phyloP scores from a whole-genome alignment of 2,797 vertebrate species.

The Rhinoraja longicauda region DNA sequence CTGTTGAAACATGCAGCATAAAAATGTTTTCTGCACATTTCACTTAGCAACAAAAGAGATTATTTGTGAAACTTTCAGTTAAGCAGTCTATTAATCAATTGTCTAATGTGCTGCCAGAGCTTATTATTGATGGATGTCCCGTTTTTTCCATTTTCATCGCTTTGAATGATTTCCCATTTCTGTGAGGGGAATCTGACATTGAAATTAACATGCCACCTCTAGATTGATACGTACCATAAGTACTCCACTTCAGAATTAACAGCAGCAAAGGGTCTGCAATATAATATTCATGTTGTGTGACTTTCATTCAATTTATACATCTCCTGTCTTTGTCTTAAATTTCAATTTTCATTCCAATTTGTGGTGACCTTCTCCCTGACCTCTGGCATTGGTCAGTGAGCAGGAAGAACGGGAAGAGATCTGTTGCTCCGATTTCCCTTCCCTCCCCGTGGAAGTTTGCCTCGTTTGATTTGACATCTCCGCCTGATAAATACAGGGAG shows the following conservation, averaged over 20 bases:
- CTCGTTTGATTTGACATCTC: not conserved
- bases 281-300: conserved; percentile 20
- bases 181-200: conserved; percentile 9
- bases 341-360: not conserved
- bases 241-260: conserved; percentile 30
- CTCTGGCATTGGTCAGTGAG: not conserved
- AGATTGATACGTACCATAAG: conserved; percentile 33
- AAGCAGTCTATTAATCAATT: conserved; percentile 35
- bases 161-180: conserved; percentile 35
- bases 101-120: conserved; percentile 25
- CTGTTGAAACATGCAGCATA: conserved; percentile 3
- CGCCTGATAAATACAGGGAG: not conserved
- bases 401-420: not conserved
- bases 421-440: not conserved
- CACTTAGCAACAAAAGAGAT: conserved; percentile 9
- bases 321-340: not conserved
- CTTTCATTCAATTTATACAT: conserved; percentile 2
- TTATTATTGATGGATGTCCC: conserved; percentile 35
- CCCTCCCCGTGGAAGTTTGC: not conserved
- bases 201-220: conserved; percentile 27
- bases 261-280: conserved; percentile 16
- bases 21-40: conserved; percentile 30
- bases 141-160: conserved; percentile 30
- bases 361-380: not conserved
- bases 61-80: conserved; percentile 35